phyloP scores from a whole-genome alignment of 2,797 vertebrate genomes.

The Cercopithecus hamlyni region DNA sequence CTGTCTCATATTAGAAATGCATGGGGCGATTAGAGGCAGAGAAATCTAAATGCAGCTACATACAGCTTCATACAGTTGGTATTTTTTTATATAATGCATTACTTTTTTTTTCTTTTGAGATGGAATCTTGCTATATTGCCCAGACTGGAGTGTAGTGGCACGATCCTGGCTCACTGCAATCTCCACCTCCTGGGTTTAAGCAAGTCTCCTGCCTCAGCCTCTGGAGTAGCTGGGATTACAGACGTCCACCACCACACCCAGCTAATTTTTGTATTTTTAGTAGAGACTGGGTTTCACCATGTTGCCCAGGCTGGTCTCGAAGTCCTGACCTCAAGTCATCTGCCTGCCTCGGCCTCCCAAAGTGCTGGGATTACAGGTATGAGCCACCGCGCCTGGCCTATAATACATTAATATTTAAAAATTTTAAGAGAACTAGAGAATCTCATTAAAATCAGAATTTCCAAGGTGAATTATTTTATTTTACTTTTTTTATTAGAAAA shows the following conservation, averaged over 20 bases:
- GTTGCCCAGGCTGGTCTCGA: not conserved
- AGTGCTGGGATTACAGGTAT: not conserved
- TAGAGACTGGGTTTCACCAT: not conserved
- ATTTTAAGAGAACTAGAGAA: not conserved
- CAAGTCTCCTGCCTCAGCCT: not conserved
- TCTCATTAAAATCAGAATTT: not conserved
- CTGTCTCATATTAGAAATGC: not conserved
- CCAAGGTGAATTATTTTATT: not conserved
- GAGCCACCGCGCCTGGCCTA: not conserved
- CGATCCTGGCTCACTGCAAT: not conserved
- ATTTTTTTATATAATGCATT: not conserved
- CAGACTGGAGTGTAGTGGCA: not conserved
- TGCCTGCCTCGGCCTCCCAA: not conserved
- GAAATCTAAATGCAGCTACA: not conserved
- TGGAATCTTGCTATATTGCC: not conserved
- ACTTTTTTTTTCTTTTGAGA: not conserved
- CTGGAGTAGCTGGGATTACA: too few relatives aligned
- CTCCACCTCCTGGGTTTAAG: not conserved
- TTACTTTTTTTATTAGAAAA: not conserved
- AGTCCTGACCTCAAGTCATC: not conserved
- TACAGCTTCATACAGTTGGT: not conserved
- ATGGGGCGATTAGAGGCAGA: rapidly evolving
- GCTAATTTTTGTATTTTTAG: too few relatives aligned
- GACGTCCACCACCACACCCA: too few relatives aligned
- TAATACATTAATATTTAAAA: not conserved